phyloP scores from a whole-genome alignment of 2,888 invertebrate genomes.

The Acronicta alni region DNA sequence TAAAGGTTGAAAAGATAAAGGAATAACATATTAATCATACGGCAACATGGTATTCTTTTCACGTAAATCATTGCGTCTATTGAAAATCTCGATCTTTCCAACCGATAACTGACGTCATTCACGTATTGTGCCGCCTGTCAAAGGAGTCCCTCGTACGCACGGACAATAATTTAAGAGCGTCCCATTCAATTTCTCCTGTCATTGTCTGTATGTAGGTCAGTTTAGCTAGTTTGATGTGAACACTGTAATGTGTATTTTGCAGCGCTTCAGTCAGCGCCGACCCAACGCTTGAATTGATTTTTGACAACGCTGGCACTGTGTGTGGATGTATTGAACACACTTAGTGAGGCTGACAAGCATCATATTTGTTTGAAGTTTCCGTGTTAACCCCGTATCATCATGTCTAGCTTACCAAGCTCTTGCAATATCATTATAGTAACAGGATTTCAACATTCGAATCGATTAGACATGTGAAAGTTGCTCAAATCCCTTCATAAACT shows the following conservation, averaged over 20 bases:
- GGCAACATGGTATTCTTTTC: constrained; percentile 36
- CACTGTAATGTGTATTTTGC: constrained; percentile 55
- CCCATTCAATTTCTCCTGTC: constrained; percentile 66
- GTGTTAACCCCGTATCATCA: too few species aligned
- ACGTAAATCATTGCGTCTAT: constrained; percentile 66
- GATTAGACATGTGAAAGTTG: too few species aligned
- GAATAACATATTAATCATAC: neutral
- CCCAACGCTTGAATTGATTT: constrained; percentile 33
- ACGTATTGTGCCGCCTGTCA: constrained; percentile 65
- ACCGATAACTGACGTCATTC: constrained; percentile 68
- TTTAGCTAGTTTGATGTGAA: constrained; percentile 61
- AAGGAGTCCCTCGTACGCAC: constrained; percentile 54
- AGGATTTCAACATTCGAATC: too few species aligned
- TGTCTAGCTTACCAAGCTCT: too few species aligned
- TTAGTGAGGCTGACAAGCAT: too few species aligned
- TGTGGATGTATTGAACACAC: neutral
- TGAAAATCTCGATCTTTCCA: constrained; percentile 62
- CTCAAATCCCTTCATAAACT: too few species aligned
- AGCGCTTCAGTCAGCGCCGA: constrained; percentile 35
- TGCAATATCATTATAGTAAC: too few species aligned
- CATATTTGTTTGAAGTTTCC: too few species aligned
- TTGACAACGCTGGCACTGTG: constrained; percentile 32
- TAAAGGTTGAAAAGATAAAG: neutral
- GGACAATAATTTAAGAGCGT: constrained; percentile 72
- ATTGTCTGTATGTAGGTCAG: constrained; percentile 66